Evolutionary conservation across 1,140 invertebrate species (phyloP).

Genomic region (Chlorops oryzae): DNA sequence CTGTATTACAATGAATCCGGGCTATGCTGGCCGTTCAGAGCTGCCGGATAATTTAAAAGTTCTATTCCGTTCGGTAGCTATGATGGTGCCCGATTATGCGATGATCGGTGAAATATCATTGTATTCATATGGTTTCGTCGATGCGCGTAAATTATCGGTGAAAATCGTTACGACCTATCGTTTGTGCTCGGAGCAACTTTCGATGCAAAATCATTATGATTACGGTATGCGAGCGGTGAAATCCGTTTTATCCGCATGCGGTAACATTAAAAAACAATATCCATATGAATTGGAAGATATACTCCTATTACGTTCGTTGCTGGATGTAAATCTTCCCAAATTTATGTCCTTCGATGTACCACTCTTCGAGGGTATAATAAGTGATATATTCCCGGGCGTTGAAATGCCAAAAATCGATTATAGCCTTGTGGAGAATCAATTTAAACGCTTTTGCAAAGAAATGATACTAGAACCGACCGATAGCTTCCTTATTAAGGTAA

Average conservation of each 20-base stretch:
- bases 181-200: constrained; percentile 83
- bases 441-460: constrained; percentile 51
- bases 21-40: constrained; percentile 65
- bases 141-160: constrained; percentile 70
- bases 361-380: constrained; percentile 85
- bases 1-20: constrained; percentile 92
- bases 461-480: constrained; percentile 69
- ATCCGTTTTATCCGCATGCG: constrained; percentile 76
- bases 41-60: constrained; percentile 88
- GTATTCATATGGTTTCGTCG: constrained; percentile 82
- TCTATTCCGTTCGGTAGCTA: constrained; percentile 84
- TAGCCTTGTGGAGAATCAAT: constrained; percentile 55
- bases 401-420: constrained; percentile 70
- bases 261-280: constrained; percentile 76
- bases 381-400: constrained; percentile 83
- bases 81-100: constrained; percentile 93
- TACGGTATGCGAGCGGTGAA: constrained; percentile 85
- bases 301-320: constrained; percentile 74
- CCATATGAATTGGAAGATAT: constrained; percentile 75
- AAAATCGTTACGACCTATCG: constrained; percentile 88
- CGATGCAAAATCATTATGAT: constrained; percentile 81
- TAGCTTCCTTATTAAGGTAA: constrained; percentile 66
- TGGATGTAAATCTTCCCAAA: constrained; percentile 90
- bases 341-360: constrained; percentile 84
- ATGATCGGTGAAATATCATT: constrained; percentile 87